These are phyloP conservation scores for Cuniculus paca DNA, from an alignment of 2,797 vertebrate genomes.

Conservation along the genomic window DNA sequence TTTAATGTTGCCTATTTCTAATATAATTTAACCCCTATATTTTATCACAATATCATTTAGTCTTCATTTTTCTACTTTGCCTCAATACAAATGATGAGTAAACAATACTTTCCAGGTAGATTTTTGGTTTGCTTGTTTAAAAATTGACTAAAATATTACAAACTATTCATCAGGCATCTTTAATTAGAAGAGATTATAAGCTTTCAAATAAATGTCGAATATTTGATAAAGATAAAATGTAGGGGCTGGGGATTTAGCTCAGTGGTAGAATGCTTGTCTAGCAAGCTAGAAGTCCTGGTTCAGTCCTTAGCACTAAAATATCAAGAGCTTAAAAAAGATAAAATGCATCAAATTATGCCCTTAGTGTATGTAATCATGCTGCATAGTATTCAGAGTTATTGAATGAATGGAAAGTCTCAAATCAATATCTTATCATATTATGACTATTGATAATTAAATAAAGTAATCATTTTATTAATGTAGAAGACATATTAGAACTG, in stretches of 20 bases:
- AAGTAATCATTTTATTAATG: slow-evolving; percentile 74
- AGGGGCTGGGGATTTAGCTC: no score
- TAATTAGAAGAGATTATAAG: slow-evolving; percentile 64
- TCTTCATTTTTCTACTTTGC: not conserved
- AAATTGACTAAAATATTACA: not conserved
- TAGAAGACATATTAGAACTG: slow-evolving; percentile 51
- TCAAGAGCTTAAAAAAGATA: not conserved
- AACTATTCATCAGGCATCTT: slow-evolving; percentile 58
- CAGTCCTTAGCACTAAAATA: no score
- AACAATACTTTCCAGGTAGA: not conserved
- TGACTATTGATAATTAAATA: slow-evolving; percentile 70
- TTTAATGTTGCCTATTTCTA: not conserved
- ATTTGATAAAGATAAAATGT: not conserved
- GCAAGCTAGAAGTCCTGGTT: no score
- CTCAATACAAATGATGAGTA: not conserved
- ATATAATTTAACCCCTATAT: not conserved
- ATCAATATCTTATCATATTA: slow-evolving; percentile 75
- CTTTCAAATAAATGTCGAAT: slow-evolving; percentile 51
- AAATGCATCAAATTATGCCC: slow-evolving; percentile 68
- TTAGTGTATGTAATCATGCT: slow-evolving; percentile 57
- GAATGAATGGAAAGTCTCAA: slow-evolving; percentile 73
- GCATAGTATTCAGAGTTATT: slow-evolving; percentile 72
- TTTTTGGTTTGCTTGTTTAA: not conserved
- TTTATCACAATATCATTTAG: slow-evolving; percentile 3
- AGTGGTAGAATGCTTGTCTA: no score